Percentiles rank a stretch among this genome's conserved stretches.
phyloP scores from a whole-genome alignment of 2,797 vertebrate species.

The Scarus forsteni region DNA sequence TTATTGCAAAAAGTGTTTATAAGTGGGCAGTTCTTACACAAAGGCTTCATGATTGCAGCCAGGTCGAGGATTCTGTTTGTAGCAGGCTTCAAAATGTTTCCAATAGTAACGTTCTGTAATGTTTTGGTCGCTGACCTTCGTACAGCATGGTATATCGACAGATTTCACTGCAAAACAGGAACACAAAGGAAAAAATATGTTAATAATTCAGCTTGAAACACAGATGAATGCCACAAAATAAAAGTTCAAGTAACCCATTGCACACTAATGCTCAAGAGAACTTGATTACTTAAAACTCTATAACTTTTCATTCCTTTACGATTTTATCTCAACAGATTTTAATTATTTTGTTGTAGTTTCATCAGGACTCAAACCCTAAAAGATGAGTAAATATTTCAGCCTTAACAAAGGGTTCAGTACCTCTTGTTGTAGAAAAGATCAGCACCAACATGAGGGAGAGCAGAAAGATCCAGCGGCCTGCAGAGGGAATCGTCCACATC shows the following conservation, averaged over 20 bases:
- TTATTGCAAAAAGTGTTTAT: background rate
- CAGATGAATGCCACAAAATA: background rate
- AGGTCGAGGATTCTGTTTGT: constrained; percentile 38
- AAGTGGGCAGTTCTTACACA: constrained; percentile 31
- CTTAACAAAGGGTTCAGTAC: constrained; percentile 3
- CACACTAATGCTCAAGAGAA: too few species aligned
- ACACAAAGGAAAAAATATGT: background rate
- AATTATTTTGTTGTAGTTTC: background rate
- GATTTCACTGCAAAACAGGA: background rate
- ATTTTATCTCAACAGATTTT: too few species aligned
- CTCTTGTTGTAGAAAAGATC: constrained; percentile 20
- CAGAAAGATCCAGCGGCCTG: constrained; percentile 31
- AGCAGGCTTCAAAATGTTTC: too few species aligned
- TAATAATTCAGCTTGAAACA: background rate
- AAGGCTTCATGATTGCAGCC: constrained; percentile 48
- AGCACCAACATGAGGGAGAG: constrained; percentile 37
- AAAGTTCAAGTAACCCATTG: too few species aligned
- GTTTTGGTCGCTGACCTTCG: accelerated
- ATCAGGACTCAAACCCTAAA: background rate
- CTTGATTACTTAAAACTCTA: too few species aligned
- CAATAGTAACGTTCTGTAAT: too few species aligned
- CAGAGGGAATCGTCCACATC: constrained; percentile 35
- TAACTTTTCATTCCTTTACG: too few species aligned
- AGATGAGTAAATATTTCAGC: background rate
- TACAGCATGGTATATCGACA: accelerated